Evolutionary conservation across 1,140 invertebrate species (phyloP).

Genomic region (Oncopodura yosiiana): DNA sequence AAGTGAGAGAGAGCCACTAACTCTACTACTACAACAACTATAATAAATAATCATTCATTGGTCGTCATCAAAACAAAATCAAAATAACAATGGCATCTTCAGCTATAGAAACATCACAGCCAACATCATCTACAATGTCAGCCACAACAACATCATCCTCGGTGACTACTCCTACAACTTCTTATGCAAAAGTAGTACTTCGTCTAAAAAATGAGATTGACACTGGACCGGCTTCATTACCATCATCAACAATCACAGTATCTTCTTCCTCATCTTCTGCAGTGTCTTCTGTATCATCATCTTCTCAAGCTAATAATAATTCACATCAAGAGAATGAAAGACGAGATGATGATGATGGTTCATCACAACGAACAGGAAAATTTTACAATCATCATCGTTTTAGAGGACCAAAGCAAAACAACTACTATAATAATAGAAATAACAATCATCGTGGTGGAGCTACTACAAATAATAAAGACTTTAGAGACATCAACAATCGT

Average conservation of each 20-base stretch:
- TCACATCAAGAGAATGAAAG: constrained; percentile 5
- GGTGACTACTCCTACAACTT: constrained; percentile 4
- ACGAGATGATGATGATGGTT: background rate
- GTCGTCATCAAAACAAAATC: too few relatives aligned
- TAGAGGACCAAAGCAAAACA: background rate
- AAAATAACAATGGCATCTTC: constrained; percentile 14
- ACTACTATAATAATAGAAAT: too few relatives aligned
- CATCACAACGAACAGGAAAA: background rate
- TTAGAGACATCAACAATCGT: background rate
- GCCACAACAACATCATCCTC: background rate
- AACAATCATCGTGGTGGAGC: background rate
- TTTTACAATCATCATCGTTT: background rate
- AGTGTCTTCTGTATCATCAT: background rate
- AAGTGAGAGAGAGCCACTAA: too few relatives aligned
- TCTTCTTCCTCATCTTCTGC: too few relatives aligned
- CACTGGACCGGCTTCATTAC: too few relatives aligned
- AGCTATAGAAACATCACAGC: background rate
- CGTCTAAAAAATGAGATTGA: constrained; percentile 10
- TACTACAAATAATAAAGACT: background rate
- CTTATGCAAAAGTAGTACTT: constrained; percentile 14
- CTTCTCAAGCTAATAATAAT: background rate
- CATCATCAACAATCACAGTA: too few relatives aligned
- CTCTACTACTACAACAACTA: too few relatives aligned
- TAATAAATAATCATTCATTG: too few relatives aligned
- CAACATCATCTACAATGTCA: background rate